Conservation (phyloP, 2,888 invertebrate species). For the Tipula helvola region DNA sequence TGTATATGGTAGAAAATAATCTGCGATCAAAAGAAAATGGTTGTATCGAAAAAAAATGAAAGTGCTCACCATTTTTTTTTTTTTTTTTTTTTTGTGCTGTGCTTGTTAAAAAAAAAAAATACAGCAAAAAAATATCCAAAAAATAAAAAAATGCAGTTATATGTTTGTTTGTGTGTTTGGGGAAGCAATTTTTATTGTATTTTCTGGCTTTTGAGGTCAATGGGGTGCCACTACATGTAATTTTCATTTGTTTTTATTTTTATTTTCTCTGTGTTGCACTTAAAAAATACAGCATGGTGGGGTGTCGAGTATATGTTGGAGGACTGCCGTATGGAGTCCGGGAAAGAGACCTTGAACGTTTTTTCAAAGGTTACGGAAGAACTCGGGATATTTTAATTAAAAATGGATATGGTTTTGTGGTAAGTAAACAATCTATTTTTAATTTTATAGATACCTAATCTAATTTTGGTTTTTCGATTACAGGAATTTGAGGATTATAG, state of each 20-base stretch:
- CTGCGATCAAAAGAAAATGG: not conserved
- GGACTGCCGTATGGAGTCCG: constrained; percentile 75
- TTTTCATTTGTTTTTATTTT: not conserved
- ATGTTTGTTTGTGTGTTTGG: not conserved
- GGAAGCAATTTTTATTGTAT: not conserved
- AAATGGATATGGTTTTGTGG: constrained; percentile 96
- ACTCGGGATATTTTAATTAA: constrained; percentile 89
- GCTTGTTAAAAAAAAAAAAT: not conserved
- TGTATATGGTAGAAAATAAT: not conserved
- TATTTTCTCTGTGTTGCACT: not conserved
- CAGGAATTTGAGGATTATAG: constrained; percentile 96
- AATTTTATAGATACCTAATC: not conserved
- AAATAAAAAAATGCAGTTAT: not conserved
- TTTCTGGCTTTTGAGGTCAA: not conserved
- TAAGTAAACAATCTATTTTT: constrained; percentile 40
- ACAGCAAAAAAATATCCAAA: not conserved
- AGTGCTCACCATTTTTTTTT: not conserved
- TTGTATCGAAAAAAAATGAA: not conserved
- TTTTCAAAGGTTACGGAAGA: constrained; percentile 91
- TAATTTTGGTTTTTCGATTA: constrained; percentile 19
- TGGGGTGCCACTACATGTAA: not conserved
- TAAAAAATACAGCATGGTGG: constrained; percentile 42
- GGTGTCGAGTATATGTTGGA: constrained; percentile 76
- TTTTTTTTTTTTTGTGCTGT: not conserved
- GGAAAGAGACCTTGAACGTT: constrained; percentile 89